phyloP scores from a whole-genome alignment of 2,888 invertebrate species.

The Lymantria monacha region DNA sequence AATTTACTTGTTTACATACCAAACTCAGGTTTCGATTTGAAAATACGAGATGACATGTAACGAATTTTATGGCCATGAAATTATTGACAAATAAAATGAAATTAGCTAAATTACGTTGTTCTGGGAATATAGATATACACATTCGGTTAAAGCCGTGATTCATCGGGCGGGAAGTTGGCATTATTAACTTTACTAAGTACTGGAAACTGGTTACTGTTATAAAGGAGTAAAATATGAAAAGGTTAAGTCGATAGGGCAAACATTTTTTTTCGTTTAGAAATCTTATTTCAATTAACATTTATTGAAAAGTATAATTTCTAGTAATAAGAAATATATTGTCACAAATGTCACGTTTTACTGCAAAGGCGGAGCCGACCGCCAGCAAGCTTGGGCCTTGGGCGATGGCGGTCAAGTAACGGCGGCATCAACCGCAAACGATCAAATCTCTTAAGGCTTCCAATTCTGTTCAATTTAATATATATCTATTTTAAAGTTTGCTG shows the following conservation, averaged over 20 bases:
- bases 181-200: slow-evolving; percentile 19
- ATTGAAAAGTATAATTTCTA: slow-evolving; percentile 9
- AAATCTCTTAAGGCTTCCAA: slow-evolving; percentile 1
- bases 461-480: slow-evolving; percentile 2
- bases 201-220: slow-evolving; percentile 40
- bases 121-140: too few species aligned
- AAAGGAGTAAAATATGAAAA: slow-evolving; percentile 31
- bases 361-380: slow-evolving; percentile 65
- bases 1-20: too few species aligned
- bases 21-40: too few species aligned
- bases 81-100: too few species aligned
- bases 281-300: neutral
- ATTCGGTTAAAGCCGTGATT: slow-evolving; percentile 36
- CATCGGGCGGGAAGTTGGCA: slow-evolving; percentile 51
- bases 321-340: slow-evolving; percentile 23
- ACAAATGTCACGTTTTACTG: slow-evolving; percentile 47
- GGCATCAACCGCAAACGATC: slow-evolving; percentile 38
- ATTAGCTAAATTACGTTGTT: too few species aligned
- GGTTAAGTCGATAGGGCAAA: slow-evolving; percentile 34
- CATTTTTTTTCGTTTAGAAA: neutral
- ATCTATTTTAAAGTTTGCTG: neutral
- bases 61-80: too few species aligned
- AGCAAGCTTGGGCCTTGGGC: slow-evolving; percentile 56
- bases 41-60: too few species aligned
- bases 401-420: slow-evolving; percentile 81